These are phyloP conservation scores for Drosophila greeni DNA, from an alignment of 2,888 invertebrate species.

Conservation along the genomic window DNA sequence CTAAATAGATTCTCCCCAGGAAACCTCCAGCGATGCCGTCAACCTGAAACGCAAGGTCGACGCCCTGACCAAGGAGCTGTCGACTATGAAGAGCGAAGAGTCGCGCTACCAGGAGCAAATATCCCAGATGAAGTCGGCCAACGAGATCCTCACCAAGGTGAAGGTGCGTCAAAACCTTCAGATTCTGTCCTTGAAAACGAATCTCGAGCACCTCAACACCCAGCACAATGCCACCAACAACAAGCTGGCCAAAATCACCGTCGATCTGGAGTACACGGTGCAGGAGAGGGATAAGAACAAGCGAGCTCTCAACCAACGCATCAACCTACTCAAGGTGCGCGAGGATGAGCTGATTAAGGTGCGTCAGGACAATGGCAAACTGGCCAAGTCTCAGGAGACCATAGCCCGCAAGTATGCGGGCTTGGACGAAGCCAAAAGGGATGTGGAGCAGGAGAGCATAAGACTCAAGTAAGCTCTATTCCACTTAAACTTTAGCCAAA, in stretches of 20 bases:
- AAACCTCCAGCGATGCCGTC: constrained; percentile 77
- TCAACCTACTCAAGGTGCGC: constrained; percentile 76
- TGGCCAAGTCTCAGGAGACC: constrained; percentile 75
- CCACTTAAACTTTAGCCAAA: no score
- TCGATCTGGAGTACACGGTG: constrained; percentile 76
- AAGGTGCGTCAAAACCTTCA: constrained; percentile 78
- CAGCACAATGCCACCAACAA: constrained; percentile 75
- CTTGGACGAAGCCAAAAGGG: constrained; percentile 69
- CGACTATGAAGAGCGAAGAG: constrained; percentile 70
- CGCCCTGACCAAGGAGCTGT: constrained; percentile 68
- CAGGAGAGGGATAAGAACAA: constrained; percentile 76
- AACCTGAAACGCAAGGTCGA: constrained; percentile 76
- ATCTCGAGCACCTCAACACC: constrained; percentile 75
- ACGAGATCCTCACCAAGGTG: constrained; percentile 74
- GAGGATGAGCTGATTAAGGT: constrained; percentile 78
- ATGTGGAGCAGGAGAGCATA: constrained; percentile 72
- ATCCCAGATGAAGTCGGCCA: constrained; percentile 63
- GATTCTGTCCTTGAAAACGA: constrained; percentile 76
- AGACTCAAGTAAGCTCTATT: constrained; percentile 66
- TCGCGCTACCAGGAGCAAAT: constrained; percentile 71
- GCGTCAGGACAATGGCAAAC: constrained; percentile 73
- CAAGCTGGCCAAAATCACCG: constrained; percentile 75
- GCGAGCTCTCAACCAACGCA: constrained; percentile 72
- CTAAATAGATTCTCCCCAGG: constrained; percentile 52
- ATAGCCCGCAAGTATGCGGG: constrained; percentile 74